phyloP scores from a whole-genome alignment of 2,113 vertebrate genomes.

The Nansenia antarctica region DNA sequence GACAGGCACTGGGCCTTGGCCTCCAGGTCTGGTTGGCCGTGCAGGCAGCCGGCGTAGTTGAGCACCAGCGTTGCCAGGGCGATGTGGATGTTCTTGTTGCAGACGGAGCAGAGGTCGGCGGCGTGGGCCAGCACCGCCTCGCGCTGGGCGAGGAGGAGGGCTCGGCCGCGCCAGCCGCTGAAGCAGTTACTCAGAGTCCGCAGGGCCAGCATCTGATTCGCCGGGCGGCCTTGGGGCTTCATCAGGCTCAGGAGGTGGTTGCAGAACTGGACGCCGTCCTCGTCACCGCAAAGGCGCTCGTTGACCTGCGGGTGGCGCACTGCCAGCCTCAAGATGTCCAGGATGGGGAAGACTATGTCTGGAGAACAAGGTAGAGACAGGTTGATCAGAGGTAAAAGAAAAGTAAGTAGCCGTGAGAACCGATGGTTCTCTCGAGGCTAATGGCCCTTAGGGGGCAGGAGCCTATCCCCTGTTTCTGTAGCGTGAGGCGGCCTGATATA shows the following conservation, averaged over 20 bases:
- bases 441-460: too few relatives aligned
- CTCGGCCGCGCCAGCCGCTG: constrained; percentile 78
- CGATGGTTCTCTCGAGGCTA: too few relatives aligned
- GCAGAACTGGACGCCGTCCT: constrained; percentile 85
- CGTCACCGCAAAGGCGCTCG: constrained; percentile 88
- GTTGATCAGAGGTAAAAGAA: not conserved
- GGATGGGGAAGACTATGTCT: constrained; percentile 96
- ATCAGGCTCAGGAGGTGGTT: constrained; percentile 88
- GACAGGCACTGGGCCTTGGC: constrained; percentile 97
- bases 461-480: too few relatives aligned
- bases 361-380: not conserved
- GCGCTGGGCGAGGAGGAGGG: constrained; percentile 88
- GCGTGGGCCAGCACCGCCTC: constrained; percentile 87
- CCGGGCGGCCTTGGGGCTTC: constrained; percentile 84
- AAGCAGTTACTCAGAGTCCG: constrained; percentile 97
- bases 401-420: too few relatives aligned
- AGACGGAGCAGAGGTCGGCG: constrained; percentile 82
- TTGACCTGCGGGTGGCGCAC: constrained; percentile 91
- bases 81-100: constrained; percentile 95
- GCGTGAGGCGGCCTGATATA: too few relatives aligned
- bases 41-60: constrained; percentile 91
- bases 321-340: constrained; percentile 94
- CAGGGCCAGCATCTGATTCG: constrained; percentile 94
- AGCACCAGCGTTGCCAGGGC: constrained; percentile 92
- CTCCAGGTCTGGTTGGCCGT: constrained; percentile 86